Base-by-base conservation (phyloP, 2,888 invertebrate genomes). In the Eubasilissa splendida region DNA sequence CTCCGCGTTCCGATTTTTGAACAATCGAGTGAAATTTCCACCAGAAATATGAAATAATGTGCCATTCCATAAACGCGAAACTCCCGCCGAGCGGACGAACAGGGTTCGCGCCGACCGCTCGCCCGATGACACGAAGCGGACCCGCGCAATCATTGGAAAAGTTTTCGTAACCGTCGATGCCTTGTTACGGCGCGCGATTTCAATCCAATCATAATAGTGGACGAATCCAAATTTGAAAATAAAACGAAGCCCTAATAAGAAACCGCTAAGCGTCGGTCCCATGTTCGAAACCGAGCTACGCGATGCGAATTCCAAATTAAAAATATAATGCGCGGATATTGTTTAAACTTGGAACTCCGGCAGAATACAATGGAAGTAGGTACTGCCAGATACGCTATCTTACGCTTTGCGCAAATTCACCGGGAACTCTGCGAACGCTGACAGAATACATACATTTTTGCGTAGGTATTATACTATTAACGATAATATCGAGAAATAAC, bases 111-210 rank as follows among this genome's bases (percentile, higher is more conserved):
- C 68, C 33, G 7, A 10, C 22, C 31, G 42, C 50, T 77, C 71
- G 71, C n/a, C 9, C 52, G 60, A 33, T 52, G 70, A 58, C 68
- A 77, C 70, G 70, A 12, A 77, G 31, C 70, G 50, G 9, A 31
- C 33, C 22, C 70, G 53, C 42, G 74, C 42, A 58, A 74, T 74
- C 74, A 59, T 74, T 14, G 58, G 58, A 50, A 50, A 11, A 12
- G 42, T 68, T 77, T 77, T 77, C 77, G 68, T 70, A 77, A 70
- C 59, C 58, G 50, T 50, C 59, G 58, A 58, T 70, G 56, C 53
- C 59, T 71, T 70, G 70, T 77, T 77, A 77, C 77, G 54, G 77
- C n/a, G 52, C 33, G 54, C 52, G 60, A 52, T 70, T 77, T 53
- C 59, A 71, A 77, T 70, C n/a, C 58, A 33, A 68, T 77, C 58